Conservation (phyloP, 2,888 invertebrate species). For the Drosophila anomelani region DNA sequence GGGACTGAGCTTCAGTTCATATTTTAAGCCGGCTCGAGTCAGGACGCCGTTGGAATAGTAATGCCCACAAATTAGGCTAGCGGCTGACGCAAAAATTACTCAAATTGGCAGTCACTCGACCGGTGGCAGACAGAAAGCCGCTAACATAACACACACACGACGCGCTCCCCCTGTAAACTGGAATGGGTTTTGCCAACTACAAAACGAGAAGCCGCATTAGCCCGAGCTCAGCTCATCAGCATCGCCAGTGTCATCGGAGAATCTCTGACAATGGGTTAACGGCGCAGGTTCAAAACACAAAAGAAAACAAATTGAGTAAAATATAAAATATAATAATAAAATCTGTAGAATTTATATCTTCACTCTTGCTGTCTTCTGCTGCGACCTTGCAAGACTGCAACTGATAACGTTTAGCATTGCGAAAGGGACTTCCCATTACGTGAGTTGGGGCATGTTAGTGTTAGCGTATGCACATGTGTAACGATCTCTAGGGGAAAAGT, state of each 20-base stretch:
- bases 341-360: not conserved
- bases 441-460: no score
- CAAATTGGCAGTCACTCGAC: slow-evolving; percentile 59
- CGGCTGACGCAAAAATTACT: slow-evolving; percentile 55
- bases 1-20: slow-evolving; percentile 50
- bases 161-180: slow-evolving; percentile 42
- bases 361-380: no score
- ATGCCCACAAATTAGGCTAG: slow-evolving; percentile 64
- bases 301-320: no score
- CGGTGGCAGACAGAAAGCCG: slow-evolving; percentile 29
- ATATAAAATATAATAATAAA: not conserved
- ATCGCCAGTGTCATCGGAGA: slow-evolving; percentile 34
- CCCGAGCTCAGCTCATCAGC: slow-evolving; percentile 27
- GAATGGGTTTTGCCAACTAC: slow-evolving; percentile 37
- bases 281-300: not conserved
- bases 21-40: slow-evolving; percentile 57
- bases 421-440: no score
- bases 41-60: slow-evolving; percentile 71
- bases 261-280: slow-evolving; percentile 8
- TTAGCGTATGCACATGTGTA: no score
- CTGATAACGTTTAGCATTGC: no score
- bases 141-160: slow-evolving; percentile 9
- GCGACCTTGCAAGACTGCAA: no score
- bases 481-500: no score
- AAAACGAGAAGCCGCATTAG: slow-evolving; percentile 36